A percentile compares a stretch with the other conserved stretches of the same genome.
phyloP scores from a whole-genome alignment of 2,888 invertebrate species.

The Anaspis maculata region DNA sequence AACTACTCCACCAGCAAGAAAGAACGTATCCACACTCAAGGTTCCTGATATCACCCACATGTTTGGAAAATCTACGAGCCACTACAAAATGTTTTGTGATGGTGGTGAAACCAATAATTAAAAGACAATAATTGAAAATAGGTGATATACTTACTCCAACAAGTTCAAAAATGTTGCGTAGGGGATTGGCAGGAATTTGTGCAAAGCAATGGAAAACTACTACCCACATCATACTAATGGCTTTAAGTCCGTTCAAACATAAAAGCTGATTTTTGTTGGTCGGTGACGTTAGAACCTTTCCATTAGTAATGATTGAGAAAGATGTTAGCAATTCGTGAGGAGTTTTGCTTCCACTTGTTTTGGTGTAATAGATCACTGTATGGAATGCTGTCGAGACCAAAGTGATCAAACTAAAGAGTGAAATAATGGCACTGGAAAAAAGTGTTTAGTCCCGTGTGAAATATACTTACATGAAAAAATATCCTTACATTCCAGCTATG shows the following conservation, averaged over 20 bases:
- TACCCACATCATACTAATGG: conserved; percentile 43
- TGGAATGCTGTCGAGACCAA: conserved; percentile 1
- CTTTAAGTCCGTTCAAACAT: conserved; percentile 41
- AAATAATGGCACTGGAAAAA: conserved; percentile 4
- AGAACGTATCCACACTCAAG: conserved; percentile 54
- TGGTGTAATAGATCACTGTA: conserved; percentile 1
- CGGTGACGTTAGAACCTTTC: conserved; percentile 9
- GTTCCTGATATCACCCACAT: conserved; percentile 36
- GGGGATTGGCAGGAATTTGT: no score
- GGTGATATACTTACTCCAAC: no score
- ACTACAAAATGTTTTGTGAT: no score
- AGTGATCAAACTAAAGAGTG: not conserved
- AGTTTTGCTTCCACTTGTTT: conserved; percentile 1
- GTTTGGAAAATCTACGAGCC: conserved; percentile 19
- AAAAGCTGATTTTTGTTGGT: conserved; percentile 22
- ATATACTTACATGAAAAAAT: no score
- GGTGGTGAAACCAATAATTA: no score
- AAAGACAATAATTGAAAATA: no score
- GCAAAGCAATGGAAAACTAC: conserved; percentile 40
- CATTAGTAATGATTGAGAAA: conserved; percentile 10
- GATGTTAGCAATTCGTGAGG: conserved; percentile 7
- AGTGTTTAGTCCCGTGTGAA: not conserved
- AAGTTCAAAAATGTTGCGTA: no score
- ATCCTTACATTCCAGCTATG: conserved; percentile 6
- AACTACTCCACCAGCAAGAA: conserved; percentile 51